These are phyloP conservation scores for Drosophila kanapiae DNA, from an alignment of 1,140 invertebrate species.

Conservation along the genomic window DNA sequence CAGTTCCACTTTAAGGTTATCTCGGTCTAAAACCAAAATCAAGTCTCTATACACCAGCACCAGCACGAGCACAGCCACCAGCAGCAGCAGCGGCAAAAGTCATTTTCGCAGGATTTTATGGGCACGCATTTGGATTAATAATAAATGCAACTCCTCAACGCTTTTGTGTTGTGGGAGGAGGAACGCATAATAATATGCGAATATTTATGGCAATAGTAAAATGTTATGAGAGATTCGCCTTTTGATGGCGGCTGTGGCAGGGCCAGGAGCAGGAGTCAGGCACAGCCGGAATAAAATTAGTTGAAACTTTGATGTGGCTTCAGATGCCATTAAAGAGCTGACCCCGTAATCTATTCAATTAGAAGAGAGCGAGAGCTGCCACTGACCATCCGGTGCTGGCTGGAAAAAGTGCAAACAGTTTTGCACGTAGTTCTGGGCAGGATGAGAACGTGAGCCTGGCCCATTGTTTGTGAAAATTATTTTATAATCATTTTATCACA, in stretches of 20 bases:
- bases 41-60: conserved; percentile 2
- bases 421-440: conserved; percentile 48
- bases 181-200: conserved; percentile 43
- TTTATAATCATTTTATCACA: conserved; percentile 83
- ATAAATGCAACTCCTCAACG: conserved; percentile 54
- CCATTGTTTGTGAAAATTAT: conserved; percentile 79
- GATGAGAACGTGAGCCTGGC: conserved; percentile 44
- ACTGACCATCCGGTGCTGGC: conserved; percentile 24
- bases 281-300: conserved; percentile 25
- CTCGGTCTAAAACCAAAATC: conserved; percentile 8
- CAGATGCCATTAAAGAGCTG: conserved; percentile 49
- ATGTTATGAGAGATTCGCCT: conserved; percentile 47
- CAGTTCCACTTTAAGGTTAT: conserved; percentile 21
- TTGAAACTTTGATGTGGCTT: conserved; percentile 27
- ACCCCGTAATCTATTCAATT: conserved; percentile 67
- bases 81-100: conserved; percentile 19
- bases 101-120: conserved; percentile 64
- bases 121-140: conserved; percentile 66
- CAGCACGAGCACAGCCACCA: not conserved
- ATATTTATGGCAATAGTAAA: conserved; percentile 66
- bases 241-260: conserved; percentile 30
- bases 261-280: not conserved
- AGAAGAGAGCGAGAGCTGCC: conserved; percentile 17
- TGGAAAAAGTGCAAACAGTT: conserved; percentile 36
- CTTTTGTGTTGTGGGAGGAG: conserved; percentile 8